Conservation (phyloP, 2,113 vertebrate species). For the Heteronetta atricapilla region DNA sequence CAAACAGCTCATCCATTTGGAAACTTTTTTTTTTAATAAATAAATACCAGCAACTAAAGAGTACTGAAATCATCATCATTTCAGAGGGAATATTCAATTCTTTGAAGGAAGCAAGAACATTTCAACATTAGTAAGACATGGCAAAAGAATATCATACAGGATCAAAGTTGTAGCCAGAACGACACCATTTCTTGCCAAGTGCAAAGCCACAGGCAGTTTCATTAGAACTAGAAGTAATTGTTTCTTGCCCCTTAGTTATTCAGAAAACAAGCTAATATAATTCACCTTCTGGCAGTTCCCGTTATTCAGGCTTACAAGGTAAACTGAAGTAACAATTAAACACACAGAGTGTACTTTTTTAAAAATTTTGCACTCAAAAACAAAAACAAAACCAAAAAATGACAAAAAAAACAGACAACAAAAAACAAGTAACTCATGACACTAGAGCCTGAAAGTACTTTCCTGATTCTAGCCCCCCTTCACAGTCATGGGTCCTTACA, state of each 20-base stretch:
- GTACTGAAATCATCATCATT: background rate
- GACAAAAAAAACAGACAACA: background rate
- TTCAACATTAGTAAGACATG: background rate
- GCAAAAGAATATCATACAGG: background rate
- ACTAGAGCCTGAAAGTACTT: background rate
- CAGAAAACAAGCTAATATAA: background rate
- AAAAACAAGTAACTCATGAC: background rate
- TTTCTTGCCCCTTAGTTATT: background rate
- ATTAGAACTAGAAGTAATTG: background rate
- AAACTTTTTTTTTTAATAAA: background rate
- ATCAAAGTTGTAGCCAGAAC: background rate
- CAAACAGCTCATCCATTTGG: background rate
- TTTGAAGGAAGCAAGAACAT: background rate
- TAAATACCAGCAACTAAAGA: background rate
- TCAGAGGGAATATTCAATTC: background rate
- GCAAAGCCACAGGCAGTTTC: background rate
- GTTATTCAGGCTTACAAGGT: background rate
- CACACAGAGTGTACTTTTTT: background rate
- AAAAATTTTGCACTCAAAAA: too few species aligned
- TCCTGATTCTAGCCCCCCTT: background rate
- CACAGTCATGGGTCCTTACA: background rate
- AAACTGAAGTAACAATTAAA: background rate
- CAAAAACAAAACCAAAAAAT: too few species aligned
- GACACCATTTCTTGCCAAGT: background rate
- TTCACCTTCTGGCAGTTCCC: background rate